Evolutionary conservation across 2,113 vertebrate species (phyloP).

Genomic region (Urocynchramus pylzowi): DNA sequence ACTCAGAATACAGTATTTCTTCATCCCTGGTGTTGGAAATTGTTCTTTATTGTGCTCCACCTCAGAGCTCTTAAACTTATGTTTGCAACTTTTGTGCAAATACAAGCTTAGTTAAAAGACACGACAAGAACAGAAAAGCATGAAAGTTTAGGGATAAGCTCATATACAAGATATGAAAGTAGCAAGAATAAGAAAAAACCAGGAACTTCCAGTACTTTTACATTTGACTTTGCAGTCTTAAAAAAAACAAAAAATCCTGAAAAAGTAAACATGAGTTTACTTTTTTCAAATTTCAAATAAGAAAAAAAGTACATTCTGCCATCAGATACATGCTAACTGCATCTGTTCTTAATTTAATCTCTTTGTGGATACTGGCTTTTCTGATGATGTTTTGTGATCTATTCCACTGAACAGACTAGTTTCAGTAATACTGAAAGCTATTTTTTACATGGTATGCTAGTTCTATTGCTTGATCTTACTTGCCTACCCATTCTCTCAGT

Average conservation of each 20-base stretch:
- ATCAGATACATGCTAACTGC: not conserved
- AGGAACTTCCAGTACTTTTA: not conserved
- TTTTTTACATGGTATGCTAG: not conserved
- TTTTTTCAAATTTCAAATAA: not conserved
- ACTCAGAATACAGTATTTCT: not conserved
- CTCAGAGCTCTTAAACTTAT: not conserved
- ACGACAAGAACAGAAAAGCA: not conserved
- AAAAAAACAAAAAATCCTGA: not conserved
- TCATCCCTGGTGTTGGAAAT: not conserved
- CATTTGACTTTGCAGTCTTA: not conserved
- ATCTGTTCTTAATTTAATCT: not conserved
- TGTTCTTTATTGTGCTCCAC: not conserved
- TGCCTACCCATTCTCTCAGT: not conserved
- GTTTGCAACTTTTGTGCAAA: not conserved
- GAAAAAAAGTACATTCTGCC: not conserved
- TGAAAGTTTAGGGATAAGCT: not conserved
- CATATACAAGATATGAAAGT: not conserved
- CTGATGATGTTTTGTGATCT: not conserved
- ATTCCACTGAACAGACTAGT: not conserved
- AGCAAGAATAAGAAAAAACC: not conserved
- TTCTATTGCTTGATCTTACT: not conserved
- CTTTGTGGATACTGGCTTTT: not conserved
- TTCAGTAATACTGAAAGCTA: not conserved
- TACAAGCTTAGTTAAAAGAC: not conserved
- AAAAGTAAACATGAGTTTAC: not conserved